Evolutionary conservation across 2,113 vertebrate genomes (phyloP), one percentile per base, ranked within the genome.

Genomic region (Saccopteryx bilineata): DNA sequence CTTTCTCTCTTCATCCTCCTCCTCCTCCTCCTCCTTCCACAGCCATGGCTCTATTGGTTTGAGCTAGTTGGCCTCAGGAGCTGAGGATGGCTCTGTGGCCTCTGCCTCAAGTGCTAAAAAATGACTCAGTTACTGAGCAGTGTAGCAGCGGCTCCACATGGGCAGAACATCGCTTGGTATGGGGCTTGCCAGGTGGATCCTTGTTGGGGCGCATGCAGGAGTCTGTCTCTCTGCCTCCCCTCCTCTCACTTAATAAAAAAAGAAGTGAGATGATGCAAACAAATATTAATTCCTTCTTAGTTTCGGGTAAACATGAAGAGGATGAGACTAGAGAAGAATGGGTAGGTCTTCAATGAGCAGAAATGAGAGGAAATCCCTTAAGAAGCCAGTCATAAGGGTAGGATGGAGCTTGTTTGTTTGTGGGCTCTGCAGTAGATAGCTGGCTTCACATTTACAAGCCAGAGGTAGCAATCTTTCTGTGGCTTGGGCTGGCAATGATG

Each of bases 401-500:
- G 71, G 23, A 12, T 28, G 4, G 50, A 95, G 28, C 60, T 58
- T 69, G 46, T 75, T 82, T 33, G 39, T 48, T 56, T 86, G 68
- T n/a, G 54, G 39, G 60, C 48, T 54, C 63, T 79, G 74, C 46
- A 63, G 56, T 79, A 88, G 65, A 68, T 3, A 84, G 65, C 69
- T 94, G 50, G 50, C 84, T 58, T 66, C 26, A 56, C n/a, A 72
- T 96, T 95, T 87, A 92, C 5, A 76, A 84, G 92, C 23, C 26
- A 1, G 60, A 93, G 81, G 76, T 76, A 91, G 76, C 81, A 76
- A 79, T 87, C 50, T 79, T 28, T 72, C 28, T 2, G 56, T 78
- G 80, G 71, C 69, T 90, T 91, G 23, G 79, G 33, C 90, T 82
- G 39, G 31, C 5, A 28, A 15, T 39, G 65, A 68, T 48, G 28